Percentiles rank a stretch among this genome's conserved stretches.
These are phyloP conservation scores for Ursus arctos DNA, from an alignment of 2,113 vertebrate species.

Conservation along the genomic window DNA sequence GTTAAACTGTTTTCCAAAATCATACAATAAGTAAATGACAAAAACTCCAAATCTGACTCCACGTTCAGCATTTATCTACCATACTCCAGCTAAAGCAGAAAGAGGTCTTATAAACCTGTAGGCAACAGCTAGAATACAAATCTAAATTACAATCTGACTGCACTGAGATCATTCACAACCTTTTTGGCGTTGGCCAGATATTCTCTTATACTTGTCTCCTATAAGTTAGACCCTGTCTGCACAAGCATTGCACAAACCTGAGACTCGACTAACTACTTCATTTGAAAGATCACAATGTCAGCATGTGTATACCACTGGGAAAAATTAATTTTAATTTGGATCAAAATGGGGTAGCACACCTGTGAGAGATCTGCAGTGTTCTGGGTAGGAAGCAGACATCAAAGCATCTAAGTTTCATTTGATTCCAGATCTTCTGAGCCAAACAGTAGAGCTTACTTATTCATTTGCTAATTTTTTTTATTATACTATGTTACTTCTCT, in stretches of 20 bases:
- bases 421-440: background rate
- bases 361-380: background rate
- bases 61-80: background rate
- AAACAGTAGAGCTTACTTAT: background rate
- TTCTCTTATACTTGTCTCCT: background rate
- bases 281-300: background rate
- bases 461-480: background rate
- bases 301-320: background rate
- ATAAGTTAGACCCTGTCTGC: background rate
- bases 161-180: background rate
- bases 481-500: background rate
- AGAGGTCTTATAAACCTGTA: background rate
- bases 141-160: background rate
- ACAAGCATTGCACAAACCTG: background rate
- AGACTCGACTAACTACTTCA: background rate
- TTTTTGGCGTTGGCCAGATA: background rate
- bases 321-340: background rate
- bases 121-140: background rate
- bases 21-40: background rate
- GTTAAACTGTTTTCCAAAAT: background rate
- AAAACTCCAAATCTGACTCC: background rate
- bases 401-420: background rate
- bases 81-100: background rate
- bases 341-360: background rate
- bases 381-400: background rate